These are phyloP conservation scores for Barbus barbus DNA, from an alignment of 2,113 vertebrate genomes.

Conservation along the genomic window DNA sequence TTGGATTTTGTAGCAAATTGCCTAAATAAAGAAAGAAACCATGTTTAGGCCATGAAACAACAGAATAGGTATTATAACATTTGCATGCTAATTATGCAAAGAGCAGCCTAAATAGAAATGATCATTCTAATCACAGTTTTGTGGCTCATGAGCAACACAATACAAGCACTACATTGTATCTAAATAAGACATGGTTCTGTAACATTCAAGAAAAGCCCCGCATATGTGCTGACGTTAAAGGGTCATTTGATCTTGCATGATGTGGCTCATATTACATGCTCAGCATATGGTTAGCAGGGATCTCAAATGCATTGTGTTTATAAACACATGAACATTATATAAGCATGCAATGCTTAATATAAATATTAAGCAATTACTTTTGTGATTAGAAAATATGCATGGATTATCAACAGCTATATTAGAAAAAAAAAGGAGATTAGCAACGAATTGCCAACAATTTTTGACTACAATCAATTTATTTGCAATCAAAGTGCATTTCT, in stretches of 20 bases:
- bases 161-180: neutral
- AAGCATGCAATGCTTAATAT: neutral
- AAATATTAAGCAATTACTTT: neutral
- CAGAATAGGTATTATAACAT: neutral
- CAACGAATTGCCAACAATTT: neutral
- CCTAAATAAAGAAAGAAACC: conserved; percentile 71
- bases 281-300: neutral
- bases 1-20: conserved; percentile 95
- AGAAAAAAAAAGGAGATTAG: neutral
- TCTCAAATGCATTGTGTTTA: neutral
- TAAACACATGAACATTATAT: neutral
- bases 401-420: neutral
- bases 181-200: neutral
- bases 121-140: neutral
- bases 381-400: neutral
- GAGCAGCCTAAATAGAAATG: neutral
- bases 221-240: neutral
- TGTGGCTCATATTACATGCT: conserved; percentile 3
- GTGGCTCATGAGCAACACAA: neutral
- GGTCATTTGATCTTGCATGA: neutral
- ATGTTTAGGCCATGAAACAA: conserved; percentile 2
- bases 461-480: neutral
- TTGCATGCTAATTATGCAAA: neutral
- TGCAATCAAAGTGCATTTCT: neutral
- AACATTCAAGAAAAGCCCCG: neutral